Evolutionary conservation across 1,140 invertebrate species (phyloP).

Genomic region (Lepidurus couesii): DNA sequence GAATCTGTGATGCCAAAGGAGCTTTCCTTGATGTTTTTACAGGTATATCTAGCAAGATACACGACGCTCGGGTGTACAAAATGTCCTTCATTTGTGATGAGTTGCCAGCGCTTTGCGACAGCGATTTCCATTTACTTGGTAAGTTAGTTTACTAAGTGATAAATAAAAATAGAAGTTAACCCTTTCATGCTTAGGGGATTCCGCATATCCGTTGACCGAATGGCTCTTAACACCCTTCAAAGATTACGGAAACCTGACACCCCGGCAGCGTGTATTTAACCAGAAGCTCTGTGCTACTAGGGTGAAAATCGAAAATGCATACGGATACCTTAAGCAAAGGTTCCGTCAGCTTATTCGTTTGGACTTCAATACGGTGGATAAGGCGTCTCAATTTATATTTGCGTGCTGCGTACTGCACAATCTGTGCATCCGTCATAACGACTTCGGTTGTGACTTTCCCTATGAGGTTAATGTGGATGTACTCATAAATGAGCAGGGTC

Average conservation of each 20-base stretch:
- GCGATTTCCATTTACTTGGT: conserved; percentile 41
- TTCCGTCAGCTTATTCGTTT: conserved; percentile 41
- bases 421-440: conserved; percentile 40
- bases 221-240: conserved; percentile 42
- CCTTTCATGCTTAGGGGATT: conserved; percentile 36
- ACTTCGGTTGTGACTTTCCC: conserved; percentile 11
- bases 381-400: conserved; percentile 40
- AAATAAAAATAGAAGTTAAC: too few relatives aligned
- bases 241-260: conserved; percentile 29
- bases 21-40: conserved; percentile 40
- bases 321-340: conserved; percentile 42
- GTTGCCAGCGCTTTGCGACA: conserved; percentile 36
- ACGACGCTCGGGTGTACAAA: conserved; percentile 38
- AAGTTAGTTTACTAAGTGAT: too few relatives aligned
- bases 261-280: neutral
- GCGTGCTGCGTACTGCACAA: conserved; percentile 44
- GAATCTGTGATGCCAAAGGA: conserved; percentile 38
- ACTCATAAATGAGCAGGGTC: neutral
- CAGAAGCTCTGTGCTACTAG: neutral
- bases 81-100: conserved; percentile 33
- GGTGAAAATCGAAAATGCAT: conserved; percentile 40
- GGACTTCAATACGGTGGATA: conserved; percentile 39
- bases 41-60: conserved; percentile 39
- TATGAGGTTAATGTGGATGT: neutral
- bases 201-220: conserved; percentile 41